Evolutionary conservation across 1,140 invertebrate genomes (phyloP).

Genomic region (Drosophila elegans): DNA sequence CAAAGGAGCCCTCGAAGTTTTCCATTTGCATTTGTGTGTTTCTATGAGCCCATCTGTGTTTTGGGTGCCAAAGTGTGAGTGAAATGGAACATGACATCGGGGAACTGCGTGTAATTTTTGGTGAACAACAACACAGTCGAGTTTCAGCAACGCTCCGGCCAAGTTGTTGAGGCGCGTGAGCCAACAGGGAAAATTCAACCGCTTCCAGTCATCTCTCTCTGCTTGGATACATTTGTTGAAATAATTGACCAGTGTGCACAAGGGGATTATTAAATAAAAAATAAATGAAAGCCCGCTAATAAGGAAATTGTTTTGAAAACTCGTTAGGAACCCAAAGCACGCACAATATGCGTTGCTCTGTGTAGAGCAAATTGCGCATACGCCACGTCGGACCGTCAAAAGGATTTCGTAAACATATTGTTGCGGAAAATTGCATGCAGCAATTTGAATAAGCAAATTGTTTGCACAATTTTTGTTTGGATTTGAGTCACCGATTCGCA

Average conservation of each 20-base stretch:
- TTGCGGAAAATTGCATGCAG: conserved; percentile 59
- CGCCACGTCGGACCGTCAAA: conserved; percentile 63
- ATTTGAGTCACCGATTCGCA: conserved; percentile 18
- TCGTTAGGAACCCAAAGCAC: conserved; percentile 18
- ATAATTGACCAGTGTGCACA: conserved; percentile 22
- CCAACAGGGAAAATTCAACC: not conserved
- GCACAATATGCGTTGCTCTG: conserved; percentile 45
- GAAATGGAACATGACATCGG: conserved; percentile 36
- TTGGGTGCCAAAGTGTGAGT: conserved; percentile 14
- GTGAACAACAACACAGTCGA: conserved; percentile 75
- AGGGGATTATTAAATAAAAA: conserved; percentile 57
- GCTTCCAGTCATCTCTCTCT: conserved; percentile 12
- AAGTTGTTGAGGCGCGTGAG: conserved; percentile 61
- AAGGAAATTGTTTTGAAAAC: conserved; percentile 63
- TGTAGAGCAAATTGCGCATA: conserved; percentile 72
- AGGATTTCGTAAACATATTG: conserved; percentile 74
- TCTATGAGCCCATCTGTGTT: conserved; percentile 4
- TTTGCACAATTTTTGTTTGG: conserved; percentile 36
- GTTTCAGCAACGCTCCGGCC: conserved; percentile 68
- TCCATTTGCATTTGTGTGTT: conserved; percentile 34
- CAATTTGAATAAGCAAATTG: conserved; percentile 46
- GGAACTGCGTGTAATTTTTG: conserved; percentile 71
- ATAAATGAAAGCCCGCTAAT: conserved; percentile 54
- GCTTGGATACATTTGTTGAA: conserved; percentile 9
- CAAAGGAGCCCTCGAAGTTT: not conserved